Evolutionary conservation across 2,888 invertebrate genomes (phyloP), one percentile per base, ranked within the genome.

Genomic region (Mythimna pallens): DNA sequence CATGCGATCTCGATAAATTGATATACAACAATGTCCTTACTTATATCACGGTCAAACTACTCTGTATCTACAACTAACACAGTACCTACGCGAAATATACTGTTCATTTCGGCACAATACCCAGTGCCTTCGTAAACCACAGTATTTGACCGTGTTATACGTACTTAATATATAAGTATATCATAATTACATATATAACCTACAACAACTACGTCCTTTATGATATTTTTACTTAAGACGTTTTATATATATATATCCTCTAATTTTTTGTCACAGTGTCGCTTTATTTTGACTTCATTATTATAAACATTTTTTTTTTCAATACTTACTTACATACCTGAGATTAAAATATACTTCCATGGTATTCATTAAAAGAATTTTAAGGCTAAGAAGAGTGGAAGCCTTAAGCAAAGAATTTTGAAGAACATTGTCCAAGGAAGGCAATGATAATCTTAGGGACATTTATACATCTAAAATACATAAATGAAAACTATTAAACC

Each of bases 241-340:
- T 89, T 82, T 80, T 81, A 52, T 52, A 52, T 92, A 52, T 92
- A 69, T 70, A 70, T 75, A 89, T 91, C 92, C 91, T 94, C 96
- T 96, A 96, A 95, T 93, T 90, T 95, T 90, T 96, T 96, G 92
- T 96, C 96, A 96, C 96, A 96, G 96, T 95, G 90, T 94, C 94
- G 96, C 96, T 96, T 96, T 94, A 95, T 95, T 95, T 95, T 96
- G 96, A 96, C 96, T 95, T 94, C 88, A 89, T 93, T 94, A 94
- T 91, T 92, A 94, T 93, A 92, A 94, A 95, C 93, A 94, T 87
- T 93, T 93, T 93, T 90, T 81, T 89, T 88, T 88, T 87, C 88
- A 93, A 91, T 94, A 94, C 90, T 92, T 95, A 95, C 93, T 93
- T 94, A 94, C 92, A 94, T 88, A 89, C 85, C 86, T 82, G 80